Base-by-base conservation (phyloP, 2,113 vertebrate genomes). In the Myxocyprinus asiaticus region DNA sequence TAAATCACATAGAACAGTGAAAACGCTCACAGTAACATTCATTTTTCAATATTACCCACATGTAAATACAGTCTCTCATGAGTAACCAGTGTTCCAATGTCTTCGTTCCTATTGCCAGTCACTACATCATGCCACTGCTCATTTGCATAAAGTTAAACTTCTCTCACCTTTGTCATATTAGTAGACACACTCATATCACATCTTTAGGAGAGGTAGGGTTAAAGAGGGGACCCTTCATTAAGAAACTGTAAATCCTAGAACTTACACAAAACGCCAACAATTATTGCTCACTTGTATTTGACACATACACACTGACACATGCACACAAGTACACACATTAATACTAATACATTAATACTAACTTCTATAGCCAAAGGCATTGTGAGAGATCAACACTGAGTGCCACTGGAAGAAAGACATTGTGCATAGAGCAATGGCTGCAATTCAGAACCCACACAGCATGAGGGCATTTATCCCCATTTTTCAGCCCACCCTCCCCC, bases 401-500 rank as follows among this genome's bases (percentile, higher is more conserved):
- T 22, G 33, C 64, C 64, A 50, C 58, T 14, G 58, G 56, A 62
- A 45, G 45, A 48, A 70, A n/a, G 43, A 15, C 15, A 2, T 62
- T 44, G 80, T 50, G 14, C 12, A 10, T 63, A 82, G 12, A 72
- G 67, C 14, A 66, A 50, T 61, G 81, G 58, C 48, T 17, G 33
- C 55, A 67, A 59, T 63, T 77, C 67, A 65, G 11, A 65, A 47
- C 51, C 43, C 15, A 77, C 63, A 44, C 81, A 78, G 63, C 69
- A 67, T 14, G 55, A 78, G 69, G 63, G 78, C 76, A 73, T 73
- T 82, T 82, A 82, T 55, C 75, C 62, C 63, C 33, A 53, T 66
- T 82, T 72, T 72, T 45, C 62, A 82, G 75, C 12, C 47, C 48
- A 55, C 47, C 73, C 9, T 58, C 68, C 43, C 9, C 48, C 11